Conservation (phyloP, 2,113 vertebrate genomes). For the Aythya baeri region DNA sequence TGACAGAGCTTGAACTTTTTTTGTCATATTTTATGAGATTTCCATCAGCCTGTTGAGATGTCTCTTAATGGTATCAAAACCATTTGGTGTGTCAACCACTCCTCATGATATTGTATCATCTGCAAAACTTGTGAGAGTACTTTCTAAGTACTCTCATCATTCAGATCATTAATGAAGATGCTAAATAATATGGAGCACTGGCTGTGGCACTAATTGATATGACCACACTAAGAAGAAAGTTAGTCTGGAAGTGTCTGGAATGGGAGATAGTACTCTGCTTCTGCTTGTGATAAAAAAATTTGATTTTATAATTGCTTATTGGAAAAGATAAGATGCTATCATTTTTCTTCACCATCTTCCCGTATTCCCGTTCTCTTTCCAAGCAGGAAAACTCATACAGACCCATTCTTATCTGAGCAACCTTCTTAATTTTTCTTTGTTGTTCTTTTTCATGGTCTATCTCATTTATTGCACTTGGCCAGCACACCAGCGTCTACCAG, state of each 20-base stretch:
- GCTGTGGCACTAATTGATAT: neutral
- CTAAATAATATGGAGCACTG: neutral
- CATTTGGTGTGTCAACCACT: neutral
- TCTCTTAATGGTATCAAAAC: neutral
- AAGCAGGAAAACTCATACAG: neutral
- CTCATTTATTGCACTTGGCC: conserved; percentile 19
- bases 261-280: neutral
- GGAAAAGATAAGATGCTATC: neutral
- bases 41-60: neutral
- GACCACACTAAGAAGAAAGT: neutral
- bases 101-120: neutral
- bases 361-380: neutral
- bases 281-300: neutral
- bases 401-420: neutral
- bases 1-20: neutral
- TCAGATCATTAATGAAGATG: neutral
- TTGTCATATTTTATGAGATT: neutral
- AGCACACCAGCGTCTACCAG: neutral
- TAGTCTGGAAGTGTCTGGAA: neutral
- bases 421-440: neutral
- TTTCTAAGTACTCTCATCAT: neutral
- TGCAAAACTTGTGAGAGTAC: neutral
- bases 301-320: neutral
- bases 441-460: neutral
- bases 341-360: neutral